Evolutionary conservation across 2,888 invertebrate species (phyloP), one percentile per base, ranked within the genome.

Genomic region (Hermaeophaga mercurialis): DNA sequence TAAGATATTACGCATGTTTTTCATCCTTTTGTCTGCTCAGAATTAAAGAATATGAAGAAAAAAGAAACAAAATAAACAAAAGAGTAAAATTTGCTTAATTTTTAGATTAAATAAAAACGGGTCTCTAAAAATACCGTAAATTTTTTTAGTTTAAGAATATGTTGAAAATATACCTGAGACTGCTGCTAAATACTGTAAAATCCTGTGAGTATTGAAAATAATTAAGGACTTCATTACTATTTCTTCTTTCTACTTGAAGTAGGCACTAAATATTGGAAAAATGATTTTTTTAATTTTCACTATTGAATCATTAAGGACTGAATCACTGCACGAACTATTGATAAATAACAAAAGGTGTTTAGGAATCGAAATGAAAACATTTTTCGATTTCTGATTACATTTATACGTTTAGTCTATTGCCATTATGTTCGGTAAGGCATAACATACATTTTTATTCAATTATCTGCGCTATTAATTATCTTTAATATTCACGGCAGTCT

Each of bases 181-280:
- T 1, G 69, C 66, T 11, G 70, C 70, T 53, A 70, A 45, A 64
- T 69, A 70, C 49, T 71, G 71, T 39, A 68, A 63, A 24, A 66
- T 61, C 43, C 54, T 54, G 2, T 31, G 24, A 1, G 19, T 34
- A 15, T 39, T 24, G 14, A 54, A 24, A 47, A 39, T 8, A 18
- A 24, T 31, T 19, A 47, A 47, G 34, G 33, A 33, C 31, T 41
- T 47, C 9, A 14, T 48, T 33, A 11, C 36, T 3, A 33, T 6
- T n/a, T n/a, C n/a, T n/a, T n/a, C 12, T 12, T n/a, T 3, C 12
- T 3, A 33, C 12, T 33, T 33, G 5, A 5, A 33, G 11, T 7
- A 3, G 12, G 15, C 1, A 36, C 36, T 8, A 15, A 15, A 11
- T 15, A 15, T 36, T 36, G 3, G 9, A 15, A 36, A 36, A 36